Percentiles rank a stretch among this genome's conserved stretches.
These are phyloP conservation scores for Trogon melanurus DNA, from an alignment of 2,113 vertebrate species.

Conservation along the genomic window DNA sequence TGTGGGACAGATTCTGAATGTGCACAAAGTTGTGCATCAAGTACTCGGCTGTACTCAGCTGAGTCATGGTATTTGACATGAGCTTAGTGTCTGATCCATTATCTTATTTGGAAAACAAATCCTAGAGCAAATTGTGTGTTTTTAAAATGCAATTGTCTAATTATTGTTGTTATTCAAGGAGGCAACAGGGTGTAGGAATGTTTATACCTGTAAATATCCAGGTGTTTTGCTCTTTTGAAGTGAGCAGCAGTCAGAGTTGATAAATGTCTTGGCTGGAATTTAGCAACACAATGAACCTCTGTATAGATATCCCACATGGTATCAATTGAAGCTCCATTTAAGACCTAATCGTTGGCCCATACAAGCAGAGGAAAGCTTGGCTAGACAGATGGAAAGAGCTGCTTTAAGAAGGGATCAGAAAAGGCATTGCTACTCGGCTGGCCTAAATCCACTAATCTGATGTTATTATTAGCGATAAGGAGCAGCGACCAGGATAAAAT, in stretches of 20 bases:
- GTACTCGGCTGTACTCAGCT: neutral
- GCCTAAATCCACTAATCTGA: constrained; percentile 84
- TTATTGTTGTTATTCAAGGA: neutral
- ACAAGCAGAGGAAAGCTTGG: constrained; percentile 69
- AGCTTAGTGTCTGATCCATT: neutral
- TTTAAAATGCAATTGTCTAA: neutral
- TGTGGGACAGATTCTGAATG: neutral
- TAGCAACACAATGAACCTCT: constrained; percentile 72
- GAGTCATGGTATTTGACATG: neutral
- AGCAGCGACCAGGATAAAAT: constrained; percentile 79
- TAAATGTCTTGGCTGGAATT: constrained; percentile 70
- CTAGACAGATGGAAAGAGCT: constrained; percentile 78
- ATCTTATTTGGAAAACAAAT: neutral
- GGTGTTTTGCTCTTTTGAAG: constrained; percentile 48
- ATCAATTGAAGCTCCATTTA: constrained; percentile 74
- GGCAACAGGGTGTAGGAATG: neutral
- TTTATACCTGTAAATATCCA: constrained; percentile 44
- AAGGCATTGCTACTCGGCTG: constrained; percentile 72
- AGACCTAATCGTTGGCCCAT: constrained; percentile 71
- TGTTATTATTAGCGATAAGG: constrained; percentile 83
- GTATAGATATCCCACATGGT: constrained; percentile 72
- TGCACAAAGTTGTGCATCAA: neutral
- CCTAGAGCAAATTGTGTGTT: neutral
- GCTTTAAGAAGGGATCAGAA: constrained; percentile 78
- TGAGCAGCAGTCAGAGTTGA: constrained; percentile 64